These are phyloP conservation scores for Homarus americanus DNA, from an alignment of 1,140 invertebrate genomes.

Conservation along the genomic window DNA sequence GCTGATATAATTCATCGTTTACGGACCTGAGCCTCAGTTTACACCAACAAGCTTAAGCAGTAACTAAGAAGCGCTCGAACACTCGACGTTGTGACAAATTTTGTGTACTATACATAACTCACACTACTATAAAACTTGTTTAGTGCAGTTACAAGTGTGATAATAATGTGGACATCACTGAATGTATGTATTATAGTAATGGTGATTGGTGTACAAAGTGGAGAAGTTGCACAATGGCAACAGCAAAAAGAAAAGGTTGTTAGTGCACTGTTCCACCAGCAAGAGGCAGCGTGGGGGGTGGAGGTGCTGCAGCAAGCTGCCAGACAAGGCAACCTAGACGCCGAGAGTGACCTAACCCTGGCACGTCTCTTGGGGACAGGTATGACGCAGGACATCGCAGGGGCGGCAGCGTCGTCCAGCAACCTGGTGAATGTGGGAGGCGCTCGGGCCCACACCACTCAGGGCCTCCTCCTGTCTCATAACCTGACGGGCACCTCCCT, in stretches of 20 bases:
- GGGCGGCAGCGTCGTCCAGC: slow-evolving; percentile 15
- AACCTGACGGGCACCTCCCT: slow-evolving; percentile 24
- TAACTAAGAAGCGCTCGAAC: background rate
- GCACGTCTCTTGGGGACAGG: slow-evolving; percentile 27
- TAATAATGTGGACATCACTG: background rate
- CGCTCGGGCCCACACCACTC: slow-evolving; percentile 30
- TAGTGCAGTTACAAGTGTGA: background rate
- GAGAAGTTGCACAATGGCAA: slow-evolving; percentile 21
- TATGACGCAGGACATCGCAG: slow-evolving; percentile 19
- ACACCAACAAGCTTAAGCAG: background rate
- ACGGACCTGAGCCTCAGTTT: background rate
- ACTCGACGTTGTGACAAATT: background rate
- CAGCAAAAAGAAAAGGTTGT: slow-evolving; percentile 24
- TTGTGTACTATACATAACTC: background rate
- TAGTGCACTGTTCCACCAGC: slow-evolving; percentile 10
- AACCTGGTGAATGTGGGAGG: slow-evolving; percentile 9
- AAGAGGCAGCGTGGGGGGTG: slow-evolving; percentile 20
- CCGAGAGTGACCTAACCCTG: slow-evolving; percentile 41
- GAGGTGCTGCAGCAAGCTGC: slow-evolving; percentile 21
- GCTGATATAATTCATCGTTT: background rate
- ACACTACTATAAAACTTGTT: background rate
- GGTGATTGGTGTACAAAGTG: background rate
- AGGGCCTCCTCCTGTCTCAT: slow-evolving; percentile 12
- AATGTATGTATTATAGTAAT: background rate
- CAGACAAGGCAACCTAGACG: slow-evolving; percentile 27